These are phyloP conservation scores for Torymus aiolomorphi DNA, from an alignment of 2,888 invertebrate genomes.

Conservation along the genomic window DNA sequence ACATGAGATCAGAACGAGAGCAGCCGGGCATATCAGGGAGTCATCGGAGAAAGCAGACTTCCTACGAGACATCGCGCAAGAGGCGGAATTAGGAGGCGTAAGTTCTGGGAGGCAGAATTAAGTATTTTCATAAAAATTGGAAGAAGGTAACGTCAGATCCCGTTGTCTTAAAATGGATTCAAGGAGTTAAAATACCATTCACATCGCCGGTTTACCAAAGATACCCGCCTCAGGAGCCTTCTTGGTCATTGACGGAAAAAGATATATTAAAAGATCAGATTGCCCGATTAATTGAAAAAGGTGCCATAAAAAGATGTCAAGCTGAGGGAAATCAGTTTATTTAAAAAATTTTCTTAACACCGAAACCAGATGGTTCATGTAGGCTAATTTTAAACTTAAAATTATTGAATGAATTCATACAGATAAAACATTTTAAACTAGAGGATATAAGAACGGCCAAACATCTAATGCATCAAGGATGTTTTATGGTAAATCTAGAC, in stretches of 20 bases:
- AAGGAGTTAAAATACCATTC: conserved; percentile 6
- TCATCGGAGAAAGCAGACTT: no score
- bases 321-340: conserved; percentile 54
- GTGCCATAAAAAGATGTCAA: background rate
- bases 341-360: conserved; percentile 57
- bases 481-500: conserved; percentile 32
- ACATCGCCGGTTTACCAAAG: background rate
- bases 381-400: conserved; percentile 63
- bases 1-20: no score
- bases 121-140: conserved; percentile 8
- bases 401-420: conserved; percentile 59
- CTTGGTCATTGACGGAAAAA: background rate
- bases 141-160: background rate
- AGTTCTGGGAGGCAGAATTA: no score
- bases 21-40: no score
- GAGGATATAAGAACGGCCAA: conserved; percentile 60
- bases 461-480: conserved; percentile 47
- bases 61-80: no score
- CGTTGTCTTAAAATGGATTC: background rate
- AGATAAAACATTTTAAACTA: conserved; percentile 62
- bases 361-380: conserved; percentile 58
- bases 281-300: background rate
- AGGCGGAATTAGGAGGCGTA: no score
- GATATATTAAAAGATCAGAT: background rate
- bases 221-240: no score